Evolutionary conservation across 2,797 vertebrate genomes (phyloP).

Genomic region (Ctenopoma kingsleyae): DNA sequence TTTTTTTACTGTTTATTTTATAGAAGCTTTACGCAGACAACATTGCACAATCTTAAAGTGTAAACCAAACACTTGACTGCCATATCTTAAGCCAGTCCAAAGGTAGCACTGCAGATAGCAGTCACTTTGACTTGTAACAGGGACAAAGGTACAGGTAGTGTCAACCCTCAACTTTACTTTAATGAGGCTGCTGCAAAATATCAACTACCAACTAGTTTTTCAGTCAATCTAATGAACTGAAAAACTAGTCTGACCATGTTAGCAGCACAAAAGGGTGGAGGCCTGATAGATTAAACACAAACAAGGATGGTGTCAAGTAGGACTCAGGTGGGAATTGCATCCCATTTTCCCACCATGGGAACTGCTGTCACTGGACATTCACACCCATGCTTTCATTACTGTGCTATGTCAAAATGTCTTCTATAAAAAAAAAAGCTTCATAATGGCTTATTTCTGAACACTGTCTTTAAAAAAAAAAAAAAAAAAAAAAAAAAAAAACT

Average conservation of each 20-base stretch:
- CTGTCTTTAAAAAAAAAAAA: background rate
- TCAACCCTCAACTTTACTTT: too few relatives aligned
- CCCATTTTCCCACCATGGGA: background rate
- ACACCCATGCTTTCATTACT: background rate
- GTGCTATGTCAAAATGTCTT: background rate
- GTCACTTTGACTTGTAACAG: background rate
- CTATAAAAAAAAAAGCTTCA: background rate
- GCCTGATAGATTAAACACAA: too few relatives aligned
- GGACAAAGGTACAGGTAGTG: background rate
- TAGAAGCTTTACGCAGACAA: constrained; percentile 39
- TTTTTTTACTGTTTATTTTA: too few relatives aligned
- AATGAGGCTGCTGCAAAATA: too few relatives aligned
- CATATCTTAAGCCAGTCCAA: background rate
- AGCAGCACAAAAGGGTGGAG: too few relatives aligned
- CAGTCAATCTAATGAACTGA: too few relatives aligned
- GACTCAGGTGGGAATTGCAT: too few relatives aligned
- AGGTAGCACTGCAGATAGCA: background rate
- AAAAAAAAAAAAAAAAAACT: background rate
- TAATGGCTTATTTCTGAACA: background rate
- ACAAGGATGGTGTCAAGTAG: too few relatives aligned
- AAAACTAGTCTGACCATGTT: too few relatives aligned
- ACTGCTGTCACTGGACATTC: background rate
- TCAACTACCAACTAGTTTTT: too few relatives aligned
- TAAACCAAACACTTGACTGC: constrained; percentile 19
- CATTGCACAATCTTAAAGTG: constrained; percentile 33